Evolutionary conservation across 2,888 invertebrate species (phyloP).

Genomic region (Ceriagrion tenellum): DNA sequence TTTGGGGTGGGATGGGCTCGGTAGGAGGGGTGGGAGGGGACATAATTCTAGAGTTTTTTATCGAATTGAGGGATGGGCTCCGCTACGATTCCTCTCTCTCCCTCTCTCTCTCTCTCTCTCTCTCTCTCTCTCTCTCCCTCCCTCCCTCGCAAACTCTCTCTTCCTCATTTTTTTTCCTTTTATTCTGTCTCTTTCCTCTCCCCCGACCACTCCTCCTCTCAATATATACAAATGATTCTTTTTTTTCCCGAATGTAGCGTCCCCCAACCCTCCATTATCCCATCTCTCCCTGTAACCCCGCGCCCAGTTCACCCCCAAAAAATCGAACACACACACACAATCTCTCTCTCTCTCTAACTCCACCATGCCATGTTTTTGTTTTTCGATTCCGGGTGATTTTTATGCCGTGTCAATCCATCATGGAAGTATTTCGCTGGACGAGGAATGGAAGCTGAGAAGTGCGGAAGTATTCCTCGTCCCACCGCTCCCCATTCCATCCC

Average conservation of each 20-base stretch:
- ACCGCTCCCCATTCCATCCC: background rate
- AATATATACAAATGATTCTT: background rate
- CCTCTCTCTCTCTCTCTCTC: background rate
- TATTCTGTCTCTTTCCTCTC: background rate
- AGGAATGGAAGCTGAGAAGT: conserved; percentile 23
- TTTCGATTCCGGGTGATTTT: conserved; percentile 47
- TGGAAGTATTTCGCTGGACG: background rate
- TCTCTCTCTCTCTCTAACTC: background rate
- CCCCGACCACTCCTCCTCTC: background rate
- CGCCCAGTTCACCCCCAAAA: background rate
- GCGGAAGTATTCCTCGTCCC: background rate
- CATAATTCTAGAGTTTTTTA: conserved; percentile 22
- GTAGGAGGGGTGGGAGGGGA: no score
- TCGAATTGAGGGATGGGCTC: conserved; percentile 32
- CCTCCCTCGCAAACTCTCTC: no score
- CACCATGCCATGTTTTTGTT: conserved; percentile 34
- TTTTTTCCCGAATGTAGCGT: background rate
- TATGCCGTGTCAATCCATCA: conserved; percentile 58
- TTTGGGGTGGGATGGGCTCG: no score
- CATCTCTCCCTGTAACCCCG: background rate
- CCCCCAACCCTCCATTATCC: background rate
- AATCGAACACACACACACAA: no score
- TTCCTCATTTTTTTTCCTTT: background rate
- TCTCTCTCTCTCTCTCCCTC: background rate
- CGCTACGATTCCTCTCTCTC: background rate